Base-by-base conservation (phyloP, 2,888 invertebrate genomes). In the Ligdia adustata region DNA sequence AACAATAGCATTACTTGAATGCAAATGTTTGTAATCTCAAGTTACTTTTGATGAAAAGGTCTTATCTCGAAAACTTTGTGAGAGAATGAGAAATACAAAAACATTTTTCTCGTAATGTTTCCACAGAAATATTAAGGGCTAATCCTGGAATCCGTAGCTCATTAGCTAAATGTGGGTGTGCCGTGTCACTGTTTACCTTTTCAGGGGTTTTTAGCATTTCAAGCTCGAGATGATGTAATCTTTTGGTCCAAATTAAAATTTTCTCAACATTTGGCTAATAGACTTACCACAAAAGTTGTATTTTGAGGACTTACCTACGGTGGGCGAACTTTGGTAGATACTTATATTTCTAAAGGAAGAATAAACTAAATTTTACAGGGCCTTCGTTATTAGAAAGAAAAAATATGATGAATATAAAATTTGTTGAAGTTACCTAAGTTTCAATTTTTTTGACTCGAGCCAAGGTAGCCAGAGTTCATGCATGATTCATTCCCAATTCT, bases 91-190 rank as follows among this genome's bases (percentile, higher is more conserved):
- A 40, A 38, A 48, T 50, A 50, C 43, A 32, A 52, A 46, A 38
- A 45, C 26, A 18, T 28, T 29, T 56, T 40, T 26, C 20, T 31
- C 28, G 35, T 48, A 49, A 33, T 49, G 50, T 49, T 24, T 31
- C 14, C 35, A 29, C 42, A 42, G 39, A 33, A 51, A 51, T 55
- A 49, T 55, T 44, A 52, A 35, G 31, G 40, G 53, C 55, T 57
- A 55, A 56, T 57, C 55, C 50, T 29, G 31, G 38, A 48, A 38
- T 47, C 49, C 54, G 48, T 32, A 42, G 29, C 51, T 56, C 55
- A 55, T 60, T 56, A 51, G 28, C 50, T 49, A 51, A 60, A 57
- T 60, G 52, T 45, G 18, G 28, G 31, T 28, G 35, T 18, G 42
- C 50, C 46, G 50, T 54, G 47, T 48, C 43, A 37, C 32, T 35